These are phyloP conservation scores for Hydropotes inermis DNA, from an alignment of 2,113 vertebrate species.

Conservation along the genomic window DNA sequence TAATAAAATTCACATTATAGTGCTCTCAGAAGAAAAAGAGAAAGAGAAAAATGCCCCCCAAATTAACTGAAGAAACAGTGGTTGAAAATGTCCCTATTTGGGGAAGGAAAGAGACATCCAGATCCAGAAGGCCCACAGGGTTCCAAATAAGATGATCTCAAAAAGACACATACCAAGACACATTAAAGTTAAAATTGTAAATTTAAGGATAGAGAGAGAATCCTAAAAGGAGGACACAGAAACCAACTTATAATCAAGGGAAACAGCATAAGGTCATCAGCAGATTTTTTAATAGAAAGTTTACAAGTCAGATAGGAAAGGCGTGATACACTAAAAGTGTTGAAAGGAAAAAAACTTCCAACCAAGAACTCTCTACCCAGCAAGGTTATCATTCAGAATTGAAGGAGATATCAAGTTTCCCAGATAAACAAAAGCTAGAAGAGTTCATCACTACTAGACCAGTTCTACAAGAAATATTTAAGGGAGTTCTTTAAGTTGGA, in stretches of 20 bases:
- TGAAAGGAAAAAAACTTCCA: neutral
- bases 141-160: neutral
- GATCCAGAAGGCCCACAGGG: neutral
- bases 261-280: neutral
- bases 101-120: neutral
- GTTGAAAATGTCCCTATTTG: neutral
- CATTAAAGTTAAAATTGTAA: neutral
- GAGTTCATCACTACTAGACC: neutral
- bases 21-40: neutral
- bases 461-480: neutral
- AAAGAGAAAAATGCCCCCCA: neutral
- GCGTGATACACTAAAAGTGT: neutral
- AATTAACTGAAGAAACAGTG: neutral
- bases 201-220: neutral
- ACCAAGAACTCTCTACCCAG: neutral
- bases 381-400: neutral
- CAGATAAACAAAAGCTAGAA: neutral
- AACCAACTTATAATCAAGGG: neutral
- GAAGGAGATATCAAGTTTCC: neutral
- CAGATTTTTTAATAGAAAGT: neutral
- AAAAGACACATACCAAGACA: neutral
- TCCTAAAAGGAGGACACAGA: neutral
- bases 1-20: neutral
- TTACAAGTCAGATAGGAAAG: neutral
- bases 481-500: neutral